Evolutionary conservation across 2,797 vertebrate species (phyloP), one percentile per base, ranked within the genome.

Genomic region (Danio tinwini): DNA sequence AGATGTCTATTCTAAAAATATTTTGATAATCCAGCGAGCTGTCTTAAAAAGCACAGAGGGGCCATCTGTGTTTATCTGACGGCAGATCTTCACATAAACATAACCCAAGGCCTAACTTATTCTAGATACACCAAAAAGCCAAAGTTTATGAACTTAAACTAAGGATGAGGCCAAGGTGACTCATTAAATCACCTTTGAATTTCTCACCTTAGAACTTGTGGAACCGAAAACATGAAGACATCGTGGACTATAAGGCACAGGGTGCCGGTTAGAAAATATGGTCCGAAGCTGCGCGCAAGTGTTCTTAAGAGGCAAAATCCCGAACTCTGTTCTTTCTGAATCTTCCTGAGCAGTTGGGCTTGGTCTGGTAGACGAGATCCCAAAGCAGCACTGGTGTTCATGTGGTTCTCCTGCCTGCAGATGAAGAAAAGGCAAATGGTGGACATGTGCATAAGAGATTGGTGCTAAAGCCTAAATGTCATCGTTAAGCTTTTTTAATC

Each of bases 191-290:
- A 58, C 17, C 40, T 53, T 53, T 76, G 19, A 44, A 13, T 21
- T 49, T 89, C 93, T 84, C 88, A 98, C 97, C 96, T 97, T 80
- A 98, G 92, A 69, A 97, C 91, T 85, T 95, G 95, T 0, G 97
- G 97, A 72, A 96, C 90, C 58, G 94, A 88, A 74, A 99, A 98
- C 94, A 97, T 93, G 92, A 98, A 97, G 82, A 93, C 84, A 40
- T 98, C 96, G 0, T 96, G 93, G 88, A 94, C 85, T 82, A 97
- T 82, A 64, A 97, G 94, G 81, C 94, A 94, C 85, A 95, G 78
- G 6, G 96, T 97, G 14, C 94, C 93, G 0, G 95, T 92, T 73
- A 98, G 92, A 88, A 98, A 98, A 79, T 94, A 92, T 0, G 92
- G 92, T 14, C 93, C 94, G 29, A 96, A 98, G 83, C 95, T 94